phyloP scores from a whole-genome alignment of 2,888 invertebrate species.

The Nemoura dubitans region DNA sequence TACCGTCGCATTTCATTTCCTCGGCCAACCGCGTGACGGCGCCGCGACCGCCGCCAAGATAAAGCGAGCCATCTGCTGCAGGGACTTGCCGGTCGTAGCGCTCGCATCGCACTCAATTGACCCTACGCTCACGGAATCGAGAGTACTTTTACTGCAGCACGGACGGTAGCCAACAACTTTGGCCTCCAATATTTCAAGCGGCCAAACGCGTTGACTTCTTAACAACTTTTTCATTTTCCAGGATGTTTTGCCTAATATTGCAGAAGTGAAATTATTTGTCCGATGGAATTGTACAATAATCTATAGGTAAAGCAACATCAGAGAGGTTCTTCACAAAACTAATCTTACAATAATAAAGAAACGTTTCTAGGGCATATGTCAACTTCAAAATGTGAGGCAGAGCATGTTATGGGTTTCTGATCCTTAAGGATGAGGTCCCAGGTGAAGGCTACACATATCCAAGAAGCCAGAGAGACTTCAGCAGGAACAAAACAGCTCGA shows the following conservation, averaged over 20 bases:
- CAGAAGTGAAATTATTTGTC: not conserved
- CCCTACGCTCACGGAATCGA: not conserved
- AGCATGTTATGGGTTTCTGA: not conserved
- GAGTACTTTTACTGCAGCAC: no score
- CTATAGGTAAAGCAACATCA: not conserved
- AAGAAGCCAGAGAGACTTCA: not conserved
- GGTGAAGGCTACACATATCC: not conserved
- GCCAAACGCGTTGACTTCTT: not conserved
- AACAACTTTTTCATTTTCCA: not conserved
- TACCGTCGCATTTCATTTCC: slow-evolving; percentile 20
- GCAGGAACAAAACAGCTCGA: no score
- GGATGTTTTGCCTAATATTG: not conserved
- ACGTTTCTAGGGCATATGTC: not conserved
- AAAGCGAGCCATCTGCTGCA: not conserved
- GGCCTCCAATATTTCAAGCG: not conserved
- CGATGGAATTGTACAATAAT: not conserved
- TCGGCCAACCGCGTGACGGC: not conserved
- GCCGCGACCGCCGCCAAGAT: not conserved
- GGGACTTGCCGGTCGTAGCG: not conserved
- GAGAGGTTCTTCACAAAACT: no score
- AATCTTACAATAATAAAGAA: not conserved
- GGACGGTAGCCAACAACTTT: no score
- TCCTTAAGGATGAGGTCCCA: not conserved
- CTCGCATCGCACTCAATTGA: not conserved
- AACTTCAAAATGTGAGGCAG: not conserved